These are phyloP conservation scores for Onychorhynchus coronatus DNA, from an alignment of 2,113 vertebrate genomes.

Conservation along the genomic window DNA sequence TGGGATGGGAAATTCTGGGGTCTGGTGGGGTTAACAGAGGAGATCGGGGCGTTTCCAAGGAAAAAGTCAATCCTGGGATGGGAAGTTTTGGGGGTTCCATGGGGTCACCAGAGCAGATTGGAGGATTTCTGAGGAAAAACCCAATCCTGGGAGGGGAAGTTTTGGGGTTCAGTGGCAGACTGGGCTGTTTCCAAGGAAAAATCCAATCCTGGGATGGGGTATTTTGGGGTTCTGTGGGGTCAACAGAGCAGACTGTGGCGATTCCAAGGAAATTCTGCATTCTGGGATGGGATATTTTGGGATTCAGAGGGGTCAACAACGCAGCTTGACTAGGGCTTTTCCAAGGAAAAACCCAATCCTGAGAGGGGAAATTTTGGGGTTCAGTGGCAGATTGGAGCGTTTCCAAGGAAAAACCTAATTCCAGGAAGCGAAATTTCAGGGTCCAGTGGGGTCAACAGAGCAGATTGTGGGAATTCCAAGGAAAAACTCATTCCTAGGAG, in stretches of 20 bases:
- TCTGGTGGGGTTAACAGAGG: rapidly evolving
- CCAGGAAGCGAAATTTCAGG: slow-evolving; percentile 32
- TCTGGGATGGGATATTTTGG: slow-evolving; percentile 44
- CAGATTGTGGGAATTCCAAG: rapidly evolving
- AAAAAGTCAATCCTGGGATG: background rate
- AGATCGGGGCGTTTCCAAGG: background rate
- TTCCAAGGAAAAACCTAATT: background rate
- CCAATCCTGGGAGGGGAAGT: too few relatives aligned
- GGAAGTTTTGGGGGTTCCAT: background rate
- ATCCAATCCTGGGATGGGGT: slow-evolving; percentile 32
- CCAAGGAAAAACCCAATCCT: background rate
- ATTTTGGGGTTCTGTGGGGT: background rate
- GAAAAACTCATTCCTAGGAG: background rate
- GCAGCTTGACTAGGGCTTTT: too few relatives aligned
- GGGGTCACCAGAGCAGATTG: background rate
- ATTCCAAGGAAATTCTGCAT: rapidly evolving
- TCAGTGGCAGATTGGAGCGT: too few relatives aligned
- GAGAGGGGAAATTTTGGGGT: too few relatives aligned
- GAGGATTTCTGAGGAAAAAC: background rate
- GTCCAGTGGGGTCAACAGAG: rapidly evolving
- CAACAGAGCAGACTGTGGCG: rapidly evolving
- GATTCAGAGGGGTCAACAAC: rapidly evolving
- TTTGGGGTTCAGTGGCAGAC: too few relatives aligned
- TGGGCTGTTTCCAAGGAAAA: background rate
- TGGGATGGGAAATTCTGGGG: background rate